Evolutionary conservation across 1,140 invertebrate genomes (phyloP).

Genomic region (Drosophila cardini): DNA sequence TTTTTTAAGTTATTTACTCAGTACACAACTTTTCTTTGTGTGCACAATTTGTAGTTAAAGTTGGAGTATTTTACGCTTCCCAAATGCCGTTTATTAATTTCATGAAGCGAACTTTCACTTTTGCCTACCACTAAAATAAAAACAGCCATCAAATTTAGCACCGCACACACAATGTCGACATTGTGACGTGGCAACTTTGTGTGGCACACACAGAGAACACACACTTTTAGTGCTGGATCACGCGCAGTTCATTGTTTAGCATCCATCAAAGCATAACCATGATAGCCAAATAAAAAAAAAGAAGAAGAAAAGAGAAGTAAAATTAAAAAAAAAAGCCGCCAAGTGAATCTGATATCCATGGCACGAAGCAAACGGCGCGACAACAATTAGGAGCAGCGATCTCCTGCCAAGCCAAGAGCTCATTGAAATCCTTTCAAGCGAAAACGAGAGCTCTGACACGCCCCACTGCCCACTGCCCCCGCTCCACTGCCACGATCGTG

Average conservation of each 20-base stretch:
- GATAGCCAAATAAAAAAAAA: conserved; percentile 39
- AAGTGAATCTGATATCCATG: conserved; percentile 68
- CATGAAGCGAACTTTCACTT: conserved; percentile 77
- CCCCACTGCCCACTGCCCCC: conserved; percentile 16
- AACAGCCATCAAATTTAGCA: conserved; percentile 33
- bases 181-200: conserved; percentile 71
- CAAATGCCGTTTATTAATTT: conserved; percentile 76
- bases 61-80: conserved; percentile 57
- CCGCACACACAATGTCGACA: conserved; percentile 25
- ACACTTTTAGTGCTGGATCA: conserved; percentile 67
- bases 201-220: conserved; percentile 40
- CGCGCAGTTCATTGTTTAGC: conserved; percentile 41
- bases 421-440: conserved; percentile 64
- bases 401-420: conserved; percentile 7
- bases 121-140: conserved; percentile 43
- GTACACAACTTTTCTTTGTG: no score
- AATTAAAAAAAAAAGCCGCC: conserved; percentile 7
- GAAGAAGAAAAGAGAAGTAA: neutral
- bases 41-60: no score
- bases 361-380: conserved; percentile 60
- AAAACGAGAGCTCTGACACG: conserved; percentile 70
- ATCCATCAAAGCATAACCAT: conserved; percentile 46
- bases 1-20: no score
- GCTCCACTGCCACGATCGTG: conserved; percentile 34
- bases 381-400: conserved; percentile 66